Evolutionary conservation across 2,888 invertebrate genomes (phyloP), one percentile per base, ranked within the genome.

Genomic region (Camponotus fellah): DNA sequence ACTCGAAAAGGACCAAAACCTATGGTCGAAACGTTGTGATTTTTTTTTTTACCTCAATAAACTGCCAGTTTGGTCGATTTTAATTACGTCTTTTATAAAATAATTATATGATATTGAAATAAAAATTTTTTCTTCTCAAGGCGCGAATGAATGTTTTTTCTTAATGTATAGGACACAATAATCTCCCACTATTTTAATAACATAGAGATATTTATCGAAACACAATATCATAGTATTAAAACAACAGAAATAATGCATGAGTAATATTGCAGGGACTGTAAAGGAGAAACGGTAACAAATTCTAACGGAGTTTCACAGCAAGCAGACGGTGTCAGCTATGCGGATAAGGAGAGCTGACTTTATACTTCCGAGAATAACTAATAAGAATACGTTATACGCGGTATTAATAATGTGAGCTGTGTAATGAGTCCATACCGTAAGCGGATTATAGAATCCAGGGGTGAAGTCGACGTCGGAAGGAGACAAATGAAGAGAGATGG

Each of bases 401-500:
- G 83, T 85, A 85, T 89, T 87, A 90, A 89, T 89, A 89, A 88
- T 84, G 82, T 83, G 85, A 84, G 85, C 83, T 79, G 84, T 82
- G 86, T 90, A 90, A 90, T 85, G 89, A 89, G 87, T 87, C 87
- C 84, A 76, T 76, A 86, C 68, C 62, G 84, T 90, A 89, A 90
- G 86, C 85, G 88, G 90, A 90, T 90, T 90, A 90, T 88, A 87
- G 89, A 87, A 86, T 85, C 86, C 85, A 75, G 83, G 85, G 88
- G 77, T 58, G 85, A 86, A 86, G 87, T 82, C 87, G 71, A 88
- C 86, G 90, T 89, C 88, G 89, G 89, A 88, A 91, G 90, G 88
- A 91, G 91, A 91, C 91, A 90, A 91, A 91, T 91, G 91, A 91
- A 90, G 90, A 91, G 91, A 89, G 88, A 91, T 91, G 89, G 90